Base-by-base conservation (phyloP, 2,113 vertebrate genomes). In the Pelecanoides urinatrix region DNA sequence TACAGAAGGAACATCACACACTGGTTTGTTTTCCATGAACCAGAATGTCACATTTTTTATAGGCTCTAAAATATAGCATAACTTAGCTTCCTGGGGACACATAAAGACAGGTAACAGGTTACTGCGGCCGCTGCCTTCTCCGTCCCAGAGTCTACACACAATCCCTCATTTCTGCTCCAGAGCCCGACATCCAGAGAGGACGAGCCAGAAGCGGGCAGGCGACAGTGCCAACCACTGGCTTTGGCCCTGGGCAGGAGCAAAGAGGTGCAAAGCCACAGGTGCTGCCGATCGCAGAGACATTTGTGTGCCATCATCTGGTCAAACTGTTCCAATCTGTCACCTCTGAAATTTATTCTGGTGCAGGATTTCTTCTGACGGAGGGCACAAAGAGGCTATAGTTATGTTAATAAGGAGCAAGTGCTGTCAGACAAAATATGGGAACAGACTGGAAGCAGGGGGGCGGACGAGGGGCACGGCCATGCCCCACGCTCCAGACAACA, bases 381-480 rank as follows among this genome's bases (percentile, higher is more conserved):
- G 76, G 83, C 83, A 96, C 96, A 96, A 96, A 97, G 92, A 92
- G 27, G 3, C 94, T 74, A 90, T 92, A 96, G 96, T 90, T 75
- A 95, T 90, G 91, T 77, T 95, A 97, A 95, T 94, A 86, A 92
- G 93, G 65, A 94, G 42, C 75, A 36, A 92, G 85, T 34, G 67
- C 86, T 96, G 94, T 94, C 89, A 96, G 95, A 95, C 90, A 88
- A 95, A 96, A 96, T 92, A 96, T 2, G n/a, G 84, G 93, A 96
- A 88, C 92, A 96, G 94, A 71, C 96, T 97, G 96, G 80, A 67
- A 94, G 88, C 78, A 79, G 82, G 71, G 82, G 65, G 81, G 74
- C 40, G 84, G 89, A 80, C 19, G 59, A 87, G 89, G 87, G 86
- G 89, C 86, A 84, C 16, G 6, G 58, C 77, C 32, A 2, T 82